Evolutionary conservation across 2,113 vertebrate species (phyloP), one percentile per base, ranked within the genome.

Genomic region (Coreoperca whiteheadi): DNA sequence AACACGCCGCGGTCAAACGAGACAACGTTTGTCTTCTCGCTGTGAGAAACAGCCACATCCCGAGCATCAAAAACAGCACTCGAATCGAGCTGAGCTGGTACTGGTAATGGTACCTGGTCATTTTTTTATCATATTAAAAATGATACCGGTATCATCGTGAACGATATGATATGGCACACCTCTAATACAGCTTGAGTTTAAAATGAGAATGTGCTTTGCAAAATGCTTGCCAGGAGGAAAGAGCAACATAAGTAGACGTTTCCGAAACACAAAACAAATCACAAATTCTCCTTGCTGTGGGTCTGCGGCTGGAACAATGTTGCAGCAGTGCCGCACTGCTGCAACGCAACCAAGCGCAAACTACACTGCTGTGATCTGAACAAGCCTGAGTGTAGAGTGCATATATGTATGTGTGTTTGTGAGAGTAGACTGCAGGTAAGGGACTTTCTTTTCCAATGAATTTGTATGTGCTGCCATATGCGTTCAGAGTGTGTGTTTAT

Each of bases 301-400:
- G 9, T 72, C 46, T 53, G 81, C 25, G 37, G 65, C 32, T 77
- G 70, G 71, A 82, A 65, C 54, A 16, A 77, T 30, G 10, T 34
- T n/a, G n/a, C 59, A 67, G 53, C 65, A 66, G 63, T 50, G n/a
- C 70, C 78, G 57, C 77, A 66, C 66, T 30, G 69, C 79, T 71
- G 1, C 66, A 69, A 74, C n/a, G 54, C 53, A 77, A 77, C 50
- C 57, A 74, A 48, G 64, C 51, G 8, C 64, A 73, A 63, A 64
- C 37, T 37, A 41, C 21, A 68, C 66, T 20, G 48, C 76, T 85
- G 75, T 76, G 87, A 85, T 82, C 43, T 65, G 59, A 21, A 53
- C 50, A 70, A 61, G 60, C 10, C 48, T 54, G 41, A 69, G 77
- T 59, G 57, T 15, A 34, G 39, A 54, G 53, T 11, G 39, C n/a